Evolutionary conservation across 1,140 invertebrate species (phyloP), one percentile per base, ranked within the genome.

Genomic region (Musca vetustissima): DNA sequence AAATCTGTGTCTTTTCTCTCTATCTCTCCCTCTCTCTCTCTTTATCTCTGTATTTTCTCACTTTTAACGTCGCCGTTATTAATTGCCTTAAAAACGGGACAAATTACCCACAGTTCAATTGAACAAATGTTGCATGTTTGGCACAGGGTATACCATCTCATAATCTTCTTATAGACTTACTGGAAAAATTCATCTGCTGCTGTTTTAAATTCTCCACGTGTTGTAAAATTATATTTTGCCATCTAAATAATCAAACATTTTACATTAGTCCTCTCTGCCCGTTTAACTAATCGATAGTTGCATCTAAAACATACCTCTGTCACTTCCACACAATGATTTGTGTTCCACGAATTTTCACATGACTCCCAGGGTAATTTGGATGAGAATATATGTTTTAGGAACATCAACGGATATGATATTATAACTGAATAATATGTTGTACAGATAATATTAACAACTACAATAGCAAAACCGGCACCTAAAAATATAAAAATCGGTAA

Each of bases 361-460:
- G 86, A 85, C 22, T 90, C 87, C 96, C 96, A 98, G 0, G 95
- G 95, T 9, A 98, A 85, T 52, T 89, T 89, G 13, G 84, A 78
- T 19, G 77, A 84, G 52, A 90, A 87, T 24, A 91, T 91, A 72
- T 91, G 90, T 21, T 87, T 87, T 64, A 92, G 88, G 85, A 95
- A 98, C 70, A 96, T 90, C 22, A 98, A 82, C 6, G 95, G 92
- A 88, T 95, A 97, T 2, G 94, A 89, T 73, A 98, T 94, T 71
- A 98, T 92, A 0, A 95, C 91, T 76, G 96, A 95, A 84, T 97
- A 98, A 81, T 98, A 98, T 83, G 92, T 93, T 13, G 92, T 91
- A 53, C 94, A 94, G 81, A 96, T 93, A 21, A 95, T 85, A 71
- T 96, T 96, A 7, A 97, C 91, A 69, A 97, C 84, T 22, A 96